Evolutionary conservation across 1,140 invertebrate species (phyloP).

Genomic region (Monomorium pharaonis): DNA sequence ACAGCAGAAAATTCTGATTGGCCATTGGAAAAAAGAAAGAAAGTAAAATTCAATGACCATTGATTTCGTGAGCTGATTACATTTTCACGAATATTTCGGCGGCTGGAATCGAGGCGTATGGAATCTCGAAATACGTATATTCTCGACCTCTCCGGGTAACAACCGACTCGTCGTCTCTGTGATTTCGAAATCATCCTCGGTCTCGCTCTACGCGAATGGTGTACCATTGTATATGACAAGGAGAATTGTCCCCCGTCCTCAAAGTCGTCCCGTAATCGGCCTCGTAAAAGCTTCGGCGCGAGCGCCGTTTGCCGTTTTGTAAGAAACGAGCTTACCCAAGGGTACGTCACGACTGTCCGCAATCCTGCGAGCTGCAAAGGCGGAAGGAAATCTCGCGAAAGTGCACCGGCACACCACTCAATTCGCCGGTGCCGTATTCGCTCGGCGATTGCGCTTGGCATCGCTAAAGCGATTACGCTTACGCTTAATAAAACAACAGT

Average conservation of each 20-base stretch:
- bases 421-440: constrained; percentile 35
- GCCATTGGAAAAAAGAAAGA: constrained; percentile 10
- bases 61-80: constrained; percentile 20
- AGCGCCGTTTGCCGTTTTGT: background rate
- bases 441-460: constrained; percentile 31
- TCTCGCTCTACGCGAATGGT: background rate
- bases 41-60: background rate
- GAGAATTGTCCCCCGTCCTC: background rate
- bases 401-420: constrained; percentile 17
- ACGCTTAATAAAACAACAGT: constrained; percentile 66
- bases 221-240: too few relatives aligned
- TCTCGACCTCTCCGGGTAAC: background rate
- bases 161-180: background rate
- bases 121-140: background rate
- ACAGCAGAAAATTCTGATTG: constrained; percentile 25
- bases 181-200: background rate
- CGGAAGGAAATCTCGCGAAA: background rate
- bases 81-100: constrained; percentile 29
- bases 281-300: constrained; percentile 2
- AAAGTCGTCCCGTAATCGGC: background rate
- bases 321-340: constrained; percentile 9
- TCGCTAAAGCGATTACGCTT: constrained; percentile 62
- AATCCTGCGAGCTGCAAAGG: background rate
- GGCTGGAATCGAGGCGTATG: background rate
- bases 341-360: constrained; percentile 1